These are phyloP conservation scores for Stenichneumon culpator DNA, from an alignment of 2,888 invertebrate species.

Conservation along the genomic window DNA sequence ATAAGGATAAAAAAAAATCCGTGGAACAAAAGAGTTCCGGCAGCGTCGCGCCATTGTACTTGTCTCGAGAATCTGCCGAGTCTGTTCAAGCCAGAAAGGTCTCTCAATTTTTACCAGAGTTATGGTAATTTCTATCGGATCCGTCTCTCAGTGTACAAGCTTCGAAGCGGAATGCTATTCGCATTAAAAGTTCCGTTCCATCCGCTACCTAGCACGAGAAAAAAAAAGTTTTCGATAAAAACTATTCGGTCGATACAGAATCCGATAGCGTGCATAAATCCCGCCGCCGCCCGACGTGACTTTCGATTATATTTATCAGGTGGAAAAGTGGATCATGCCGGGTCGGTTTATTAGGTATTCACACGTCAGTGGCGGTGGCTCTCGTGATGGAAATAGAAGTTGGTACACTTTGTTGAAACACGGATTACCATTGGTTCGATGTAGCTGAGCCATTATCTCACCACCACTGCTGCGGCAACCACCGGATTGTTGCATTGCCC, in stretches of 20 bases:
- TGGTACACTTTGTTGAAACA: conserved; percentile 13
- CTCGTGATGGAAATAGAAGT: conserved; percentile 31
- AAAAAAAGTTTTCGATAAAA: not conserved
- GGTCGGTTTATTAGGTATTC: conserved; percentile 31
- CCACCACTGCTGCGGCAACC: not conserved
- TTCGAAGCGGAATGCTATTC: not conserved
- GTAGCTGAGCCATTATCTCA: conserved; percentile 1
- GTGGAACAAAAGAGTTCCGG: too few relatives aligned
- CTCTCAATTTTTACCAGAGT: too few relatives aligned
- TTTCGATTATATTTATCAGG: conserved; percentile 33
- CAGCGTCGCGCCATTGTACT: too few relatives aligned
- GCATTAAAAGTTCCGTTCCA: not conserved
- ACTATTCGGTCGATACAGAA: not conserved
- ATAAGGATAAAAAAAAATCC: too few relatives aligned
- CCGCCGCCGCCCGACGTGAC: not conserved
- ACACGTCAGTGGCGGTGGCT: conserved; percentile 32
- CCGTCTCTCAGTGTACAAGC: too few relatives aligned
- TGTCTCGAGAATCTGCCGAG: too few relatives aligned
- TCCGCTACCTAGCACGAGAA: not conserved
- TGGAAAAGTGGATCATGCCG: conserved; percentile 23
- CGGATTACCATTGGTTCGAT: conserved; percentile 1
- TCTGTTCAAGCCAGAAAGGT: too few relatives aligned
- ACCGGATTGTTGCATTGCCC: conserved; percentile 27
- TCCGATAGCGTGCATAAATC: conserved; percentile 11
- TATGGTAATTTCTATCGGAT: too few relatives aligned